phyloP scores from a whole-genome alignment of 2,888 invertebrate species.

The Drosophila mettleri region DNA sequence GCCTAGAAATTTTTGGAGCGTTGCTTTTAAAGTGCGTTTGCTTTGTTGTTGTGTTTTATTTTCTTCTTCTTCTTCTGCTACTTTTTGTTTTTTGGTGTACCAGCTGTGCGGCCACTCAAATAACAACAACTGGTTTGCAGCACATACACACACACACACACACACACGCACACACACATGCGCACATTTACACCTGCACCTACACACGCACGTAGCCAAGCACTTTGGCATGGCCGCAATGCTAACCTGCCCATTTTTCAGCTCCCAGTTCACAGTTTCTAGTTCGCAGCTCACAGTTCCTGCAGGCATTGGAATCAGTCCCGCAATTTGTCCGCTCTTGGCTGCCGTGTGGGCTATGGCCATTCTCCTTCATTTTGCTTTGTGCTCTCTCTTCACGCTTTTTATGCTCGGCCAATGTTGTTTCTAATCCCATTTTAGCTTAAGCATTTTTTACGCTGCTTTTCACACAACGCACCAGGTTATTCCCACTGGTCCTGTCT shows the following conservation, averaged over 20 bases:
- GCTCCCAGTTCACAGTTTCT: neutral
- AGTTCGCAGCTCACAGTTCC: neutral
- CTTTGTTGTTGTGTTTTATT: constrained; percentile 10
- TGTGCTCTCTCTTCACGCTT: neutral
- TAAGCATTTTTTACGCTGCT: constrained; percentile 75
- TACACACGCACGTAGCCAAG: constrained; percentile 26
- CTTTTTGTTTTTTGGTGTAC: constrained; percentile 30
- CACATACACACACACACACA: constrained; percentile 26
- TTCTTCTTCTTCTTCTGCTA: constrained; percentile 7
- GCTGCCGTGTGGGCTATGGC: constrained; percentile 22
- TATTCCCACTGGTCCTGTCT: constrained; percentile 34
- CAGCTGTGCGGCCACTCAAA: constrained; percentile 76
- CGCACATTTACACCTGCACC: too few relatives aligned
- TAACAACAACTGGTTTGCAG: constrained; percentile 48
- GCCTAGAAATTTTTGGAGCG: constrained; percentile 13
- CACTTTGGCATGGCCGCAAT: constrained; percentile 44
- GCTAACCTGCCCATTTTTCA: constrained; percentile 13
- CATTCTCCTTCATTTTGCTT: neutral
- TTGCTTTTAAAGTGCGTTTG: constrained; percentile 37
- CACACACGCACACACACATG: constrained; percentile 20
- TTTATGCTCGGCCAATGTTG: constrained; percentile 48
- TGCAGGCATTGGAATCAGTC: constrained; percentile 1
- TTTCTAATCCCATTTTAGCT: constrained; percentile 78
- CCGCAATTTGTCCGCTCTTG: constrained; percentile 28
- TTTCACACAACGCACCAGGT: constrained; percentile 53